Base-by-base conservation (phyloP, 2,113 vertebrate genomes). In the Brienomyrus brachyistius region DNA sequence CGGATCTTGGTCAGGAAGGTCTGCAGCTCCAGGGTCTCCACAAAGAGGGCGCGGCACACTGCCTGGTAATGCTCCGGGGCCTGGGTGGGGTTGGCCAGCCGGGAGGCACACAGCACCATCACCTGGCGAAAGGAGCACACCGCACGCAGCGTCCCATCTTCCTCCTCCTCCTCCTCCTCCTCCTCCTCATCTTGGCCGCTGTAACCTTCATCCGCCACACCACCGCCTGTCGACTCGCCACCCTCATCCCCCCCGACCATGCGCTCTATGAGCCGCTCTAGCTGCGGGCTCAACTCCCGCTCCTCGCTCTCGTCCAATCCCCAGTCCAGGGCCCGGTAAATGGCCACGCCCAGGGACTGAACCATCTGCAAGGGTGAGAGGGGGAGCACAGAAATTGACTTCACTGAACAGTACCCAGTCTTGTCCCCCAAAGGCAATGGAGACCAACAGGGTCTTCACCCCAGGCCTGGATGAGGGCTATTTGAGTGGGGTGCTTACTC, bases 261-360 rank as follows among this genome's bases (percentile, higher is more conserved):
- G 90, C 97, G 95, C 91, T 99, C 98, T 0, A 99, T 99, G 92
- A 99, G 97, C 89, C 93, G 95, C 94, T 99, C 98, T 94, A 99
- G 96, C 91, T 96, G 97, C 0, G 97, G 97, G 92, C 97, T 97
- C 89, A 99, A 96, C 94, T 99, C 97, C 0, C 98, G 94, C 92
- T 99, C 98, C 92, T 99, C 98, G 0, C 95, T 98, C 92, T 99
- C 98, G 0, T 98, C 97, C 94, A 99, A 94, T 0, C 98, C 98
- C 98, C 98, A 99, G 95, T 99, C 98, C 95, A 99, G 95, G 0
- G 98, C 98, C 0, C 95, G 96, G 95, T 99, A 99, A 93, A 99
- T 97, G 62, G 97, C 96, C 0, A 98, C 98, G 2, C 98, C 98
- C 94, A 99, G 92, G 0, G 97, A 97, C 94, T 97, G 97, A 89